phyloP scores from a whole-genome alignment of 2,888 invertebrate species.

The Julus scandinavius region DNA sequence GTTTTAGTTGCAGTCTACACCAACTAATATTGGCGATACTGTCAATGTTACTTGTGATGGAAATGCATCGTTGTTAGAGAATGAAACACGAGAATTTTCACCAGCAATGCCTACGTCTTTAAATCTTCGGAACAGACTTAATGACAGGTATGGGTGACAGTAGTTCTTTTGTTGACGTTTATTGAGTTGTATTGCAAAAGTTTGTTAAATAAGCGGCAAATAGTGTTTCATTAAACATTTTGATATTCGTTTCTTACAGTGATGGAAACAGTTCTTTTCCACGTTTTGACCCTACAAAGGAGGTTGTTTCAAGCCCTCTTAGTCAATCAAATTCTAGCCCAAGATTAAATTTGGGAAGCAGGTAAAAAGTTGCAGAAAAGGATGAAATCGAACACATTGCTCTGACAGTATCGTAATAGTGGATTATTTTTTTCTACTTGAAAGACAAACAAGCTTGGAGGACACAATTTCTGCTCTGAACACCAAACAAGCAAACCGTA shows the following conservation, averaged over 20 bases:
- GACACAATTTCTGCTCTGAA: conserved; percentile 46
- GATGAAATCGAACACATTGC: neutral
- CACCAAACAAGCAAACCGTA: neutral
- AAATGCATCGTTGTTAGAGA: neutral
- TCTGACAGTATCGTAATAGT: neutral
- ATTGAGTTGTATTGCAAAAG: neutral
- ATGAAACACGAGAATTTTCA: neutral
- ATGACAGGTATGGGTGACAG: neutral
- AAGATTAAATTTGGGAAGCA: neutral
- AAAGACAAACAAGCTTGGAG: neutral
- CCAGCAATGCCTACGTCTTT: neutral
- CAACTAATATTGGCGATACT: neutral
- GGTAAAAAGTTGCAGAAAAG: neutral
- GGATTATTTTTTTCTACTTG: neutral
- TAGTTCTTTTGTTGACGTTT: neutral
- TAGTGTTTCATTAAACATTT: neutral
- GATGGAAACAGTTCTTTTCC: neutral
- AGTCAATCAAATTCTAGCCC: neutral
- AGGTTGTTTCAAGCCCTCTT: neutral
- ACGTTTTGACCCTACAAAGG: conserved; percentile 24
- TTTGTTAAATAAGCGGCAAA: no score
- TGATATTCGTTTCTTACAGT: neutral
- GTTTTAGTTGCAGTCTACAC: neutral
- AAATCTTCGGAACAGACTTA: neutral
- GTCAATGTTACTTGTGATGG: neutral